phyloP scores from a whole-genome alignment of 2,113 vertebrate species.

The Dicaeum eximium region DNA sequence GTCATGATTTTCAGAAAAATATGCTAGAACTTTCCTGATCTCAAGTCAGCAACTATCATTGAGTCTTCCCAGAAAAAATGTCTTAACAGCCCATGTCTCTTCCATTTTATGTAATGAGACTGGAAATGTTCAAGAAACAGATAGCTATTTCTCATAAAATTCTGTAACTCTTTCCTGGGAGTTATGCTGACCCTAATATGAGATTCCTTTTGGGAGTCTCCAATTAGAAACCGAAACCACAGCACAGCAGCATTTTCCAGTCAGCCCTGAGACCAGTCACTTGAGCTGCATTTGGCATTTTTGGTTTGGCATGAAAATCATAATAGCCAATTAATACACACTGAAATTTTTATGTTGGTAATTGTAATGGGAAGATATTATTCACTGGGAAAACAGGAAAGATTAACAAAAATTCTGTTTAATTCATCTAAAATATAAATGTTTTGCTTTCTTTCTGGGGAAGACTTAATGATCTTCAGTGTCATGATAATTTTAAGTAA shows the following conservation, averaged over 20 bases:
- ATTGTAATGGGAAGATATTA: not conserved
- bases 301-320: not conserved
- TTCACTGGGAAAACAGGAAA: not conserved
- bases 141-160: not conserved
- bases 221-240: not conserved
- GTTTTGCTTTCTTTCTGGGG: not conserved
- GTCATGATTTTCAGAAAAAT: not conserved
- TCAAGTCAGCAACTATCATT: not conserved
- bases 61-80: not conserved
- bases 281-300: not conserved
- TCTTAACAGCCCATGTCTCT: not conserved
- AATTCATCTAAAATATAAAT: not conserved
- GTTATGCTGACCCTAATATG: not conserved
- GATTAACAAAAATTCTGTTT: not conserved
- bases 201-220: not conserved
- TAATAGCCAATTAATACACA: not conserved
- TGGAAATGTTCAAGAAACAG: not conserved
- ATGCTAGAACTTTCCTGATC: not conserved
- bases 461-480: not conserved
- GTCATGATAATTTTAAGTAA: not conserved
- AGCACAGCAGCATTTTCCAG: not conserved
- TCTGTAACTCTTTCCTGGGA: not conserved
- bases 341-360: not conserved
- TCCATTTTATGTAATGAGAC: not conserved
- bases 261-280: not conserved